Evolutionary conservation across 1,140 invertebrate genomes (phyloP).

Genomic region (Drosophila sucinea): DNA sequence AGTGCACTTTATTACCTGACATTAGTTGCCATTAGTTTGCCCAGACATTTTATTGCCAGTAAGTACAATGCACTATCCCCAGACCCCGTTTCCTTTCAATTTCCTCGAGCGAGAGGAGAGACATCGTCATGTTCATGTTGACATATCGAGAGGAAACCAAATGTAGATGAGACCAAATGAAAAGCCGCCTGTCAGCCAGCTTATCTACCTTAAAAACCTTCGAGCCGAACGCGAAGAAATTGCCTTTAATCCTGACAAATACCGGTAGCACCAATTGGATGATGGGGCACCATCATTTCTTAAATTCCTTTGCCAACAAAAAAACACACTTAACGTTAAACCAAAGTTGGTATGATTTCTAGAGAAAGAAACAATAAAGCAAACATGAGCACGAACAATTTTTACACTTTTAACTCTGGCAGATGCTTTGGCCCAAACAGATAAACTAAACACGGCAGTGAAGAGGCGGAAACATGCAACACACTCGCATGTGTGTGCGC

Average conservation of each 20-base stretch:
- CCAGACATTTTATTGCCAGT: conserved; percentile 18
- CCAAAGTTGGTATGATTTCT: conserved; percentile 14
- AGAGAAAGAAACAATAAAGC: conserved; percentile 18
- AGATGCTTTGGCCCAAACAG: conserved; percentile 12
- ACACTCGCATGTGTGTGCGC: not conserved
- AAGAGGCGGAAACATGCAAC: conserved; percentile 31
- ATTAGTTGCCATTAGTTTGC: conserved; percentile 31
- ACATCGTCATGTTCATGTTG: not conserved
- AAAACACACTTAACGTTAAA: conserved; percentile 11
- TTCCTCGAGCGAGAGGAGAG: not conserved
- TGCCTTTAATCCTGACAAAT: conserved; percentile 4
- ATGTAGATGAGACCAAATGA: not conserved
- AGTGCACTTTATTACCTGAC: conserved; percentile 39
- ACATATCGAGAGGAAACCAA: not conserved
- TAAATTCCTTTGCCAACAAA: not conserved
- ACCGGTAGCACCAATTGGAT: conserved; percentile 6
- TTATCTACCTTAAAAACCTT: not conserved
- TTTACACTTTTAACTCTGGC: conserved; percentile 13
- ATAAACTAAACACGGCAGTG: conserved; percentile 24
- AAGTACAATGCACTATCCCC: conserved; percentile 11
- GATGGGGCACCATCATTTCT: not conserved
- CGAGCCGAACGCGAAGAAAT: not conserved
- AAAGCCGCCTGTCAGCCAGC: not conserved
- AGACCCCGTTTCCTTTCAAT: not conserved
- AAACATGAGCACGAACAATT: conserved; percentile 18